Base-by-base conservation (phyloP, 2,797 vertebrate species). In the Corythornis leucogaster region DNA sequence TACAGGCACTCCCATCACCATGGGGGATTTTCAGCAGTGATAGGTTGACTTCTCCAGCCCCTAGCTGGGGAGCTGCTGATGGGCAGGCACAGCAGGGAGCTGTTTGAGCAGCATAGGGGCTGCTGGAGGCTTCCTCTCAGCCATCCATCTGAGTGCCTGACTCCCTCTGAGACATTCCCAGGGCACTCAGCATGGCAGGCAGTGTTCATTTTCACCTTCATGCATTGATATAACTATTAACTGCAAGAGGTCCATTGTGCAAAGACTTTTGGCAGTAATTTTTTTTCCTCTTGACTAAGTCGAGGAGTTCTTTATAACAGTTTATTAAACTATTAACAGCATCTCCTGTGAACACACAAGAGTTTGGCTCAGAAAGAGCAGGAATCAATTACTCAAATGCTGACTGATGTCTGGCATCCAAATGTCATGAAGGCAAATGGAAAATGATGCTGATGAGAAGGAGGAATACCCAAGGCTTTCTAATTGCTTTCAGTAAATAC, bases 241-340 rank as follows among this genome's bases (percentile, higher is more conserved):
- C 73, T 83, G 86, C 69, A 45, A 95, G 92, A 86, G 64, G 73
- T 54, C 92, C 85, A 68, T 51, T 40, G 64, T 85, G 83, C 69
- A 31, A 76, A 89, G 77, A 64, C 92, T 97, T 90, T 81, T 95
- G 95, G 95, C 95, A 96, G 93, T 31, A 59, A 71, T 70, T 88
- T 95, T 95, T 83, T 85, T 78, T 90, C 63, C 95, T 96, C 92
- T 95, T 89, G 94, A 96, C 91, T 95, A 95, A 96, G 95, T 97
- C 67, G 43, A 97, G 92, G 91, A 95, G 80, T 86, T 95, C 95
- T 97, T 97, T 95, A 75, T 91, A 96, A 94, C 35, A 48, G 96
- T 96, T 97, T 97, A 97, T 98, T 97, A 97, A 98, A 96, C 96
- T 95, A 97, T 97, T 97, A 97, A 94, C 93, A 96, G 87, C 95